phyloP scores from a whole-genome alignment of 2,797 vertebrate genomes.

The Phoxinus dragarum region DNA sequence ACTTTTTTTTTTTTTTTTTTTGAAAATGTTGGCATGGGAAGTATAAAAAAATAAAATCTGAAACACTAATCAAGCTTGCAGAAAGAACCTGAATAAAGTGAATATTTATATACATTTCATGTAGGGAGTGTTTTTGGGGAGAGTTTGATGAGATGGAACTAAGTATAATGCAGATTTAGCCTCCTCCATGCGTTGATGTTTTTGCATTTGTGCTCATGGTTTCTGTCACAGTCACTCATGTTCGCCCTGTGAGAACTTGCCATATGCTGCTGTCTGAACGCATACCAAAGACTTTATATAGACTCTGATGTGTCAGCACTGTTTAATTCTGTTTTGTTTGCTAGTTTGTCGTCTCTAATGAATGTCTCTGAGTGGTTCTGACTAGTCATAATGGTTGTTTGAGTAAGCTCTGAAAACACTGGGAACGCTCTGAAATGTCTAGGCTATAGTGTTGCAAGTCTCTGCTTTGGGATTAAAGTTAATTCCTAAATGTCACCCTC shows the following conservation, averaged over 20 bases:
- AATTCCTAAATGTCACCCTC: constrained; percentile 33
- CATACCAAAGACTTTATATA: constrained; percentile 55
- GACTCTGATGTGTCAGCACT: constrained; percentile 33
- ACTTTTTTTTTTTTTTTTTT: not conserved
- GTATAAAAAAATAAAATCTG: not conserved
- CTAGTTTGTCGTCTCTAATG: constrained; percentile 45
- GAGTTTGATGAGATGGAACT: constrained; percentile 29
- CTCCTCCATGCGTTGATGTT: constrained; percentile 18
- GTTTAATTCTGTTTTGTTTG: constrained; percentile 34
- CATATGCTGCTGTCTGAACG: constrained; percentile 59
- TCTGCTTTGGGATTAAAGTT: constrained; percentile 30
- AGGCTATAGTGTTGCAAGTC: constrained; percentile 16
- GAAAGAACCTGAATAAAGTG: not conserved
- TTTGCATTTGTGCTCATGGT: constrained; percentile 19
- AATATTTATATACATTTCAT: constrained; percentile 12
- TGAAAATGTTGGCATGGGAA: not conserved
- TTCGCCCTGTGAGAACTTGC: constrained; percentile 57
- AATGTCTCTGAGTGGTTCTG: constrained; percentile 23
- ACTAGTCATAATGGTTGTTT: constrained; percentile 40
- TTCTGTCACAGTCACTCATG: constrained; percentile 46
- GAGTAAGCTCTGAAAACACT: constrained; percentile 30
- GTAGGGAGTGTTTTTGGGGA: constrained; percentile 16
- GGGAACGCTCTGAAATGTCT: constrained; percentile 3
- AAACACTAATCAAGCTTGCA: not conserved
- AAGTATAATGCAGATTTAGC: constrained; percentile 26